A percentile compares a stretch with the other conserved stretches of the same genome.
Evolutionary conservation across 2,113 vertebrate genomes (phyloP).

Genomic region (Nothobranchius kuhntae): DNA sequence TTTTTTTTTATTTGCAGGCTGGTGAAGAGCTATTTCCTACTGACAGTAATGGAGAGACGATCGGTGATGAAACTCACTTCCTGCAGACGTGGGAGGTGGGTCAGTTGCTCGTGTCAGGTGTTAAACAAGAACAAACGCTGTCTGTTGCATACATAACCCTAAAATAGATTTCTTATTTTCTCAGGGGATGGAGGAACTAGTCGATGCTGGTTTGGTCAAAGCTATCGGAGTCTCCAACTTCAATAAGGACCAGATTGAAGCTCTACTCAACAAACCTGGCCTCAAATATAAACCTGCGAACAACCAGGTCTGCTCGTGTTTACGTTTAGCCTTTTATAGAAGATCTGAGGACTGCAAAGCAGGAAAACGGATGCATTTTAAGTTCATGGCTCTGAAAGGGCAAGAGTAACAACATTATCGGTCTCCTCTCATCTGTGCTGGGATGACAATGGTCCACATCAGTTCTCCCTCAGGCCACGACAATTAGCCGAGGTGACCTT

Average conservation of each 20-base stretch:
- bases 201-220: slow-evolving; percentile 89
- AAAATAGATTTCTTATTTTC: neutral
- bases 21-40: slow-evolving; percentile 81
- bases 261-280: slow-evolving; percentile 88
- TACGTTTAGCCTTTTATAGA: neutral
- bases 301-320: slow-evolving; percentile 83
- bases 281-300: slow-evolving; percentile 89
- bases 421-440: slow-evolving; percentile 17
- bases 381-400: slow-evolving; percentile 9
- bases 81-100: slow-evolving; percentile 89
- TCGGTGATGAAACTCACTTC: slow-evolving; percentile 78
- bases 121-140: neutral
- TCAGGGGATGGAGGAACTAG: slow-evolving; percentile 91
- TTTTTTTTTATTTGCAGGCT: slow-evolving; percentile 71
- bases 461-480: slow-evolving; percentile 40
- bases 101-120: neutral
- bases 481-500: slow-evolving; percentile 54
- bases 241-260: slow-evolving; percentile 87
- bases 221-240: slow-evolving; percentile 94
- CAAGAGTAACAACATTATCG: slow-evolving; percentile 40
- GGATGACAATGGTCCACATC: slow-evolving; percentile 21
- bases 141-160: too few relatives aligned
- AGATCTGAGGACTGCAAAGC: neutral
- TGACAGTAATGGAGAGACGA: slow-evolving; percentile 78
- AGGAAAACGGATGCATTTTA: neutral